Conservation (phyloP, 1,140 invertebrate species). For the Drosophila tsacasi region DNA sequence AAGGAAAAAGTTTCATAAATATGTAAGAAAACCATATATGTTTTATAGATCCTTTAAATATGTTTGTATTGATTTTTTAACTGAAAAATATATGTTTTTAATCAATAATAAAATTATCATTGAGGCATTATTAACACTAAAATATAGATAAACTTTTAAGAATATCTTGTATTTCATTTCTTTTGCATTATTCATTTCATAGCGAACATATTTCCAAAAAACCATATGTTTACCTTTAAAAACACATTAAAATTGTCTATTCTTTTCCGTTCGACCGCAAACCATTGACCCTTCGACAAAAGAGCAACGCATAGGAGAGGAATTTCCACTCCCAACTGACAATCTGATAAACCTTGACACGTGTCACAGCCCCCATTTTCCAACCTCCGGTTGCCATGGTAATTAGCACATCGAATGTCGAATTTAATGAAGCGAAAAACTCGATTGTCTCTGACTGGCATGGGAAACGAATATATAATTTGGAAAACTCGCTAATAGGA, state of each 20-base stretch:
- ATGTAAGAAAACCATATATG: neutral
- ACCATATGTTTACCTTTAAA: neutral
- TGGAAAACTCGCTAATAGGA: neutral
- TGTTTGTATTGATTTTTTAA: neutral
- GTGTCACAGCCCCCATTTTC: conserved; percentile 8
- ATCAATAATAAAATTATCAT: neutral
- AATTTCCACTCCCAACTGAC: conserved; percentile 14
- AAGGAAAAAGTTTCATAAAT: neutral
- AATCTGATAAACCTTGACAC: conserved; percentile 35
- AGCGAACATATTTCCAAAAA: too few species aligned
- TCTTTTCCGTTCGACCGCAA: neutral
- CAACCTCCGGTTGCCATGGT: conserved; percentile 16
- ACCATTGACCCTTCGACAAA: neutral
- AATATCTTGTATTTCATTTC: neutral
- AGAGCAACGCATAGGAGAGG: neutral
- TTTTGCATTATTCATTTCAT: neutral
- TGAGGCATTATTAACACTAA: accelerated
- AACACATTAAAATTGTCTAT: neutral
- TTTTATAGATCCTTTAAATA: neutral
- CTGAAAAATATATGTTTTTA: neutral
- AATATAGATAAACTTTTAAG: neutral
- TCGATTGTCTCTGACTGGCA: conserved; percentile 44
- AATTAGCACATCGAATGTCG: conserved; percentile 56
- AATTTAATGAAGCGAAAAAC: conserved; percentile 70
- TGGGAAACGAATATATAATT: conserved; percentile 29